phyloP scores from a whole-genome alignment of 1,140 invertebrate genomes.

The Theocolax elegans region DNA sequence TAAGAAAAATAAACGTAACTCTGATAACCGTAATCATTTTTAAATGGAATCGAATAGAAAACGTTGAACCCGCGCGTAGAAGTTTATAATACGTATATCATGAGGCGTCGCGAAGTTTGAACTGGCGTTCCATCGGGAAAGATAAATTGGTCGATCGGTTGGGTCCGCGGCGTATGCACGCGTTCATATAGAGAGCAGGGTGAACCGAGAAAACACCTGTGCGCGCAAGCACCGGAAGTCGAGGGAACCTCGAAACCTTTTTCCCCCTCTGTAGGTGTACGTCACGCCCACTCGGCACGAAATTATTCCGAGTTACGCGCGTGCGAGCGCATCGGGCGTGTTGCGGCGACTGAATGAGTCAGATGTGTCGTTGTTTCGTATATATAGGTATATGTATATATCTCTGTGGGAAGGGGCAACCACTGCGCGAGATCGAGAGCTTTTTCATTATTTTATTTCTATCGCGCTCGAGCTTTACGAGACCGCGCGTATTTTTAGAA shows the following conservation, averaged over 20 bases:
- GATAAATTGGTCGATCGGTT: no score
- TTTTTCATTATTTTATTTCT: slow-evolving; percentile 5
- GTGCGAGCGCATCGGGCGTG: slow-evolving; percentile 7
- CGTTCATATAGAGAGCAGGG: no score
- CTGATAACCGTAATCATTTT: no score
- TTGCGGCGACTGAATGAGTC: not conserved
- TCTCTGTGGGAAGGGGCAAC: not conserved
- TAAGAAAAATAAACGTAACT: no score
- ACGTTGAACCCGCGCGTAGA: no score
- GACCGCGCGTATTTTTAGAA: not conserved
- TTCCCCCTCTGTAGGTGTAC: not conserved
- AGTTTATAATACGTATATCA: no score
- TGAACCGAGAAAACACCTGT: slow-evolving; percentile 29
- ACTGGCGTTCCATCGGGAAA: no score
- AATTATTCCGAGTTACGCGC: slow-evolving; percentile 55
- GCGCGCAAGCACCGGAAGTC: slow-evolving; percentile 15
- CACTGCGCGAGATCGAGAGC: not conserved
- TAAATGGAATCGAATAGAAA: no score
- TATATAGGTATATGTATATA: not conserved
- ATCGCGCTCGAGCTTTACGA: not conserved
- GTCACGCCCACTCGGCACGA: slow-evolving; percentile 44
- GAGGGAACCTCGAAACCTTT: slow-evolving; percentile 1
- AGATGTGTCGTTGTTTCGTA: not conserved
- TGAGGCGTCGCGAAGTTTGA: no score
- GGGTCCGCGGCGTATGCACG: not conserved